Conservation (phyloP, 1,140 invertebrate species). For the Conus ventricosus region DNA sequence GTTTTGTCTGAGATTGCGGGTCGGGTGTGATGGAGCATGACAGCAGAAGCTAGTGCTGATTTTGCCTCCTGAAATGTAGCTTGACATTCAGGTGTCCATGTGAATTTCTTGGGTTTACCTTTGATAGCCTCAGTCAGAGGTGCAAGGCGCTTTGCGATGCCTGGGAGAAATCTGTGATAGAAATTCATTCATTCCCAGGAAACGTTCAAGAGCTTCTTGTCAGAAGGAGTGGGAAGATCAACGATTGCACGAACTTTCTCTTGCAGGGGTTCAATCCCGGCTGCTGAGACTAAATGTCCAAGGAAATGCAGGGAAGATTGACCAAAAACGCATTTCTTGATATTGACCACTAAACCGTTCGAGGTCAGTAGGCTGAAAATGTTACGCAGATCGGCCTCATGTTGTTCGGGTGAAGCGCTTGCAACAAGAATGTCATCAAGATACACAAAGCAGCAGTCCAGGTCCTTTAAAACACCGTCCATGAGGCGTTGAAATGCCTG, state of each 20-base stretch:
- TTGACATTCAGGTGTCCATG: not conserved
- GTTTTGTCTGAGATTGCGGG: no score
- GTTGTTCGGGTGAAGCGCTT: not conserved
- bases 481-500: slow-evolving; percentile 27
- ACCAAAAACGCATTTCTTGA: not conserved
- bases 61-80: not conserved
- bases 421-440: slow-evolving; percentile 14
- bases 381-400: not conserved
- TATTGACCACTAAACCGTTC: slow-evolving; percentile 7
- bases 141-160: not conserved
- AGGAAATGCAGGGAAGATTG: not conserved
- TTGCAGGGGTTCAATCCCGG: not conserved
- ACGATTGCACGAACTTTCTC: not conserved
- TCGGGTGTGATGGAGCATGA: no score
- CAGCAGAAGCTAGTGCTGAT: not conserved
- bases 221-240: not conserved
- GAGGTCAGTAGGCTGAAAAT: not conserved
- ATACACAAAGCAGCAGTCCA: slow-evolving; percentile 6
- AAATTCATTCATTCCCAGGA: slow-evolving; percentile 13
- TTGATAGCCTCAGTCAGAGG: not conserved
- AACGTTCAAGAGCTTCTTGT: slow-evolving; percentile 17
- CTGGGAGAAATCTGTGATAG: no score
- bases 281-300: slow-evolving; percentile 7
- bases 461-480: not conserved
- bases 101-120: slow-evolving; percentile 6